Evolutionary conservation across 2,888 invertebrate genomes (phyloP).

Genomic region (Eudemis profundana): DNA sequence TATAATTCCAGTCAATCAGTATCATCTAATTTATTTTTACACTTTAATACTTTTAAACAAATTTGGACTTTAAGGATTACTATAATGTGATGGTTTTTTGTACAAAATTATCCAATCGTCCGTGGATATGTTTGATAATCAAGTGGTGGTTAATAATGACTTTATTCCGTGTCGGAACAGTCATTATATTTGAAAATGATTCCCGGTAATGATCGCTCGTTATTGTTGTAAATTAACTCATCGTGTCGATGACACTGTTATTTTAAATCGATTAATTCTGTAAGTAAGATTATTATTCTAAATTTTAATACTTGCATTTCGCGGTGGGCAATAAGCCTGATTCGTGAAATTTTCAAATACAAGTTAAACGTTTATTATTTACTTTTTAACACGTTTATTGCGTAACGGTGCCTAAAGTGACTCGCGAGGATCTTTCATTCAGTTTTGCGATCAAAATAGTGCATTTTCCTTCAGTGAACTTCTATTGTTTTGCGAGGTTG

Average conservation of each 20-base stretch:
- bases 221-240: slow-evolving; percentile 14
- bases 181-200: slow-evolving; percentile 36
- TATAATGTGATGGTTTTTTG: not conserved
- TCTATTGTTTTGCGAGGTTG: too few species aligned
- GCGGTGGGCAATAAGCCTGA: too few species aligned
- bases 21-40: not conserved
- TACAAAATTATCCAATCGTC: not conserved
- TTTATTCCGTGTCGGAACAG: slow-evolving; percentile 59
- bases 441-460: too few species aligned
- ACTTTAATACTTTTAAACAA: not conserved
- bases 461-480: too few species aligned
- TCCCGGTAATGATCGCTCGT: slow-evolving; percentile 22
- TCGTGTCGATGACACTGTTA: not conserved
- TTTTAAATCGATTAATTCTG: not conserved
- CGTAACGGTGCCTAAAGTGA: too few species aligned
- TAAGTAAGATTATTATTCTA: too few species aligned
- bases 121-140: slow-evolving; percentile 29
- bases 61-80: not conserved
- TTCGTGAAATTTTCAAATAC: too few species aligned
- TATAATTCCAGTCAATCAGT: slow-evolving; percentile 53
- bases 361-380: too few species aligned
- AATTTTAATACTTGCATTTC: too few species aligned
- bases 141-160: slow-evolving; percentile 57
- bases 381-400: too few species aligned
- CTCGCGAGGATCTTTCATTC: too few species aligned